A percentile compares a stretch with the other conserved stretches of the same genome.
These are phyloP conservation scores for Aporophyla lueneburgensis DNA, from an alignment of 2,888 invertebrate species.

Conservation along the genomic window DNA sequence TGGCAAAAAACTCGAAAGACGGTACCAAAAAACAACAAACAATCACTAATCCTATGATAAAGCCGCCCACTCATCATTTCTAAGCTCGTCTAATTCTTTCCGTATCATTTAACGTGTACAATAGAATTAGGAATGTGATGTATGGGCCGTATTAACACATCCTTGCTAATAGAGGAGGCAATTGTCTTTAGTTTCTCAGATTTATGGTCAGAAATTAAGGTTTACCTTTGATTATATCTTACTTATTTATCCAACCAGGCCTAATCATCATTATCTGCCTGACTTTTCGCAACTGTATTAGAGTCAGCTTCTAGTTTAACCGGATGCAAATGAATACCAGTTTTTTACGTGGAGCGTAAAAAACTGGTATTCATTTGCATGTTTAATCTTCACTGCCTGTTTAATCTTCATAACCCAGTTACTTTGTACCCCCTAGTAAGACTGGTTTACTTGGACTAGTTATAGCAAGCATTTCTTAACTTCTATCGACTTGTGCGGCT, in stretches of 20 bases:
- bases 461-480: too few relatives aligned
- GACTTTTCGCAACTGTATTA: background rate
- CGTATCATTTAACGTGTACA: conserved; percentile 57
- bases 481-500: too few relatives aligned
- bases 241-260: background rate
- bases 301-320: background rate
- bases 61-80: conserved; percentile 47
- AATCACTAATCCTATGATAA: conserved; percentile 41
- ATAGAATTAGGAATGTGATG: conserved; percentile 61
- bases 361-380: too few relatives aligned
- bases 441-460: too few relatives aligned
- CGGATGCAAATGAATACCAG: background rate
- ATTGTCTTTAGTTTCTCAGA: conserved; percentile 39
- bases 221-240: background rate
- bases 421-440: too few relatives aligned
- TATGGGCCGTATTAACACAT: conserved; percentile 48
- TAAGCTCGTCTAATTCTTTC: conserved; percentile 59
- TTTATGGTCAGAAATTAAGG: conserved; percentile 23
- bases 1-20: background rate
- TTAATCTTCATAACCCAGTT: too few relatives aligned
- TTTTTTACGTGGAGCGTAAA: background rate
- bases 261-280: background rate
- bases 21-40: background rate
- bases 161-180: conserved; percentile 30
- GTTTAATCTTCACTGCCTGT: too few relatives aligned